Evolutionary conservation across 2,888 invertebrate species (phyloP).

Genomic region (Luffia ferchaultella): DNA sequence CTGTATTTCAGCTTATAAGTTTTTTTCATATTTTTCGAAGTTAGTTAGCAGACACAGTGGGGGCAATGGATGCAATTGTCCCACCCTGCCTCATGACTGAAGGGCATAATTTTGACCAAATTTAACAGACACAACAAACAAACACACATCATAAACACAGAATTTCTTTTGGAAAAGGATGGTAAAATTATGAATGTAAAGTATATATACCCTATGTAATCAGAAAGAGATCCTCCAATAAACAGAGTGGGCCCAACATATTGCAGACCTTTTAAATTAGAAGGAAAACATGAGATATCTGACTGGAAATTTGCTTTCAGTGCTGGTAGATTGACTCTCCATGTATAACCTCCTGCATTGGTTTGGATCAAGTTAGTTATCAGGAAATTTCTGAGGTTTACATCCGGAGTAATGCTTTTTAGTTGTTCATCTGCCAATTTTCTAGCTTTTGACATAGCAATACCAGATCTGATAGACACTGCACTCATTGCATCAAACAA

Average conservation of each 20-base stretch:
- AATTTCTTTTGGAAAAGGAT: no score
- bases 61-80: no score
- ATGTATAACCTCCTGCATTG: slow-evolving; percentile 69
- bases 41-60: no score
- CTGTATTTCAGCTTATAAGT: no score
- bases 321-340: slow-evolving; percentile 83
- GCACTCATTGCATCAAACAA: slow-evolving; percentile 73
- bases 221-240: slow-evolving; percentile 83
- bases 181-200: no score
- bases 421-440: slow-evolving; percentile 70
- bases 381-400: slow-evolving; percentile 77
- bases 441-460: slow-evolving; percentile 75
- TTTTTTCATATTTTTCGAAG: no score
- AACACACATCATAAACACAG: no score
- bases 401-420: slow-evolving; percentile 59
- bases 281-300: slow-evolving; percentile 73
- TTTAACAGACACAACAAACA: no score
- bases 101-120: no score
- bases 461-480: slow-evolving; percentile 66
- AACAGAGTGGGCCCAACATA: slow-evolving; percentile 81
- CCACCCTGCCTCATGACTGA: no score
- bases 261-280: slow-evolving; percentile 46
- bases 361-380: slow-evolving; percentile 84
- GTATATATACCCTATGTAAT: slow-evolving; percentile 85
- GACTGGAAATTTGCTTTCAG: slow-evolving; percentile 71